phyloP scores from a whole-genome alignment of 1,140 invertebrate species.

The Drosophila ohnishii region DNA sequence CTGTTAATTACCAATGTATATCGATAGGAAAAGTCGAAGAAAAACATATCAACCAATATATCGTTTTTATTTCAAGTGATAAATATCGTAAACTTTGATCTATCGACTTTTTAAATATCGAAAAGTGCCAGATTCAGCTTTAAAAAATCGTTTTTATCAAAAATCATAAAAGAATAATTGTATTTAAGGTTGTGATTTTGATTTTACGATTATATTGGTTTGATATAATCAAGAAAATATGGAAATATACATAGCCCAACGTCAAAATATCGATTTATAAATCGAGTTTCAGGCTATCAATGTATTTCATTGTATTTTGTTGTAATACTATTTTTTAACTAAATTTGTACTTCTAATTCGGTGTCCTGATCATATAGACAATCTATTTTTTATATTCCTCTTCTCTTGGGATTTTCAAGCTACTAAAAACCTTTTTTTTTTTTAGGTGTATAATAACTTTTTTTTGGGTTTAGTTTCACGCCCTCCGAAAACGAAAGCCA shows the following conservation, averaged over 20 bases:
- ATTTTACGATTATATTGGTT: background rate
- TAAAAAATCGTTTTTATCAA: background rate
- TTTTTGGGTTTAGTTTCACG: conserved; percentile 5
- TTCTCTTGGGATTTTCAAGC: background rate
- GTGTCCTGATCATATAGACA: background rate
- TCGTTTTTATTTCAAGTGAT: background rate
- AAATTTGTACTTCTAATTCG: background rate
- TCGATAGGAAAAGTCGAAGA: background rate
- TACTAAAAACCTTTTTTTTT: background rate
- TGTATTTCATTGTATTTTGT: background rate
- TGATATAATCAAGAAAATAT: background rate
- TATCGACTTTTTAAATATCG: background rate
- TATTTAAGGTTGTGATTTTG: background rate
- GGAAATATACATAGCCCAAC: background rate
- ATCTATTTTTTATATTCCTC: background rate
- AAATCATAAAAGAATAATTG: background rate
- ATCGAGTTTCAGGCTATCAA: background rate
- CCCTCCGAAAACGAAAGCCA: background rate
- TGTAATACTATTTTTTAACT: background rate
- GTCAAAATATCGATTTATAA: background rate
- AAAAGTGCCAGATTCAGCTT: background rate
- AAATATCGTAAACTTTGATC: background rate
- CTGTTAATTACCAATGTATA: background rate
- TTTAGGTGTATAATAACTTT: background rate
- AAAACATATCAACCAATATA: background rate